Conservation (phyloP, 2,888 invertebrate genomes). For the Panorpa germanica region DNA sequence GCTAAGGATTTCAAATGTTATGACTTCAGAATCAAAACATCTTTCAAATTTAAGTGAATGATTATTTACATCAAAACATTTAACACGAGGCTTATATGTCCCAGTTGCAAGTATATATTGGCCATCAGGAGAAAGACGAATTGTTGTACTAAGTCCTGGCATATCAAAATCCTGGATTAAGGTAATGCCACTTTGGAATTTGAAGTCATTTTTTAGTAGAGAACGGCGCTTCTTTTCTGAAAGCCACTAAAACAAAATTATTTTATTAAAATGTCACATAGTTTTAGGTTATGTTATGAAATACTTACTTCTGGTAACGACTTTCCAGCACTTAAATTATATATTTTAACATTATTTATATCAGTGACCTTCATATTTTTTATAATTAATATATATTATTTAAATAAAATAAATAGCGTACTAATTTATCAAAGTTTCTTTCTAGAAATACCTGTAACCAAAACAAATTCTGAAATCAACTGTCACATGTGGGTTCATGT, state of each 20-base stretch:
- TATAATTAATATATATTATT: too few relatives aligned
- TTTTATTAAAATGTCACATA: slow-evolving; percentile 11
- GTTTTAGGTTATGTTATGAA: slow-evolving; percentile 1
- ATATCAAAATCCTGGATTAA: slow-evolving; percentile 98
- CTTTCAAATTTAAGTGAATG: slow-evolving; percentile 94
- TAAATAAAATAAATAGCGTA: too few relatives aligned
- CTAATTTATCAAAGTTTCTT: too few relatives aligned
- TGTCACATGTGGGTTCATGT: background rate
- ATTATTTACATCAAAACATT: slow-evolving; percentile 92
- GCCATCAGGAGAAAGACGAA: slow-evolving; percentile 76
- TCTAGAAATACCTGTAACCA: background rate
- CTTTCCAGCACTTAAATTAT: slow-evolving; percentile 92
- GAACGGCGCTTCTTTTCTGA: slow-evolving; percentile 66
- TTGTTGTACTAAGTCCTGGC: slow-evolving; percentile 80
- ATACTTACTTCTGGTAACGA: slow-evolving; percentile 82
- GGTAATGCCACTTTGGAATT: slow-evolving; percentile 78
- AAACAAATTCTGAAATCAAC: background rate
- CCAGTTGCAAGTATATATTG: slow-evolving; percentile 86
- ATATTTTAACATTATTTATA: slow-evolving; percentile 92
- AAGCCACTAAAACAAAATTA: slow-evolving; percentile 48
- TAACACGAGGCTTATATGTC: slow-evolving; percentile 87
- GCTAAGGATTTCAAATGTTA: slow-evolving; percentile 81
- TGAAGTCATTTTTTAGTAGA: slow-evolving; percentile 73
- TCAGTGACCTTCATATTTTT: slow-evolving; percentile 81
- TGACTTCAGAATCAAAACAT: slow-evolving; percentile 90